A percentile compares a stretch with the other conserved stretches of the same genome.
Conservation (phyloP, 2,888 invertebrate genomes). For the Caenorhabditis sp. region DNA sequence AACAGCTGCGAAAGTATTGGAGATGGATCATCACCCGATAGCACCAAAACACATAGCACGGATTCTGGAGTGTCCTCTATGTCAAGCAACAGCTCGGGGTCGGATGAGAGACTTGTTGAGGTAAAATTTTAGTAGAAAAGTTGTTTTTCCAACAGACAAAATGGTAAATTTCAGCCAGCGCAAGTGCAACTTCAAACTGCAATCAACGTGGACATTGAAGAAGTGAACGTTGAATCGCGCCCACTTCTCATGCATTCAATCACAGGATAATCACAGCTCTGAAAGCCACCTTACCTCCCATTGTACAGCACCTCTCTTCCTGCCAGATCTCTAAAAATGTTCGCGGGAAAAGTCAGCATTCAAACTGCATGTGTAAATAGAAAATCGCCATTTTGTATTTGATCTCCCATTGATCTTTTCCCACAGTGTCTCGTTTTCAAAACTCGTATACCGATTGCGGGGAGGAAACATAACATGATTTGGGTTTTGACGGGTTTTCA, state of each 20-base stretch:
- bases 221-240: conserved; percentile 29
- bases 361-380: conserved; percentile 16
- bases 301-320: background rate
- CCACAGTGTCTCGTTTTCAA: background rate
- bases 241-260: conserved; percentile 28
- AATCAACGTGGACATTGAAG: background rate
- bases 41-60: conserved; percentile 35
- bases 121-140: background rate
- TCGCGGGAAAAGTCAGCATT: background rate
- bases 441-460: conserved; percentile 8
- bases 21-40: conserved; percentile 3
- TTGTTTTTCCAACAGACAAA: background rate
- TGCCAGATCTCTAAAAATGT: background rate
- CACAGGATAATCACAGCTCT: no score
- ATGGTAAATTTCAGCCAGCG: background rate
- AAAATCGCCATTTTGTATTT: background rate
- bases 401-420: background rate
- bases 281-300: no score
- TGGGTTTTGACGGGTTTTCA: conserved; percentile 39
- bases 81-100: conserved; percentile 42
- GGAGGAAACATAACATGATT: conserved; percentile 11
- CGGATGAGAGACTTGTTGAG: background rate
- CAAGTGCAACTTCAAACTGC: background rate
- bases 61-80: conserved; percentile 63
- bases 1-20: conserved; percentile 23